Base-by-base conservation (phyloP, 2,888 invertebrate species). In the Papilio demoleus region DNA sequence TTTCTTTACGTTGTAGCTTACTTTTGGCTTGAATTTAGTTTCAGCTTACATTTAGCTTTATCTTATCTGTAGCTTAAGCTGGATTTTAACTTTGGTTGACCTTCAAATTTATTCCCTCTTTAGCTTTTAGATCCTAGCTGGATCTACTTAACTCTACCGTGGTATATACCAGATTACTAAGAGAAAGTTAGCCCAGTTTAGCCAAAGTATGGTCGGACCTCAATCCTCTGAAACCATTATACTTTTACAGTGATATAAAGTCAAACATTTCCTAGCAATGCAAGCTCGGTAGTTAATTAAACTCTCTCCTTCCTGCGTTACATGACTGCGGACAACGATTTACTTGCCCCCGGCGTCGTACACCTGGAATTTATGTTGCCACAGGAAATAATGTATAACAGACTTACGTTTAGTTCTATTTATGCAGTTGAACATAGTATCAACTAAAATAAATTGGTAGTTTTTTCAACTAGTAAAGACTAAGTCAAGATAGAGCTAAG, bases 361-460 rank as follows among this genome's bases (percentile, higher is more conserved):
- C 53, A 56, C 17, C 53, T 56, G 53, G 31, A 31, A 56, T 56
- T 56, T 31, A 56, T 56, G 53, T 56, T 56, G 31, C n/a, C 11
- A 56, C 31, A 56, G 17, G 17, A 50, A 50, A 50, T 50, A 50
- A 50, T 50, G 31, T 56, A 8, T 31, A 17, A 17, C 31, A 17
- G n/a, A 53, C 17, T 56, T 8, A 50, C 50, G n/a, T 50, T 50
- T 27, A n/a, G 27, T 27, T 50, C 12, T 4, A 47, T 47, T 47
- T 22, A 22, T 22, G n/a, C 4, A 47, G 12, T 47, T 22, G 22
- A 22, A 45, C 0, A 47, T 3, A 19, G 11, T 22, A 0, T 40
- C 31, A 6, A 31, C 31, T 31, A 31, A 31, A 31, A 4, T 31
- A n/a, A n/a, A n/a, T n/a, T n/a, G n/a, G n/a, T n/a, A n/a, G n/a